Conservation (phyloP, 2,888 invertebrate genomes). For the Stenodema calcarata region DNA sequence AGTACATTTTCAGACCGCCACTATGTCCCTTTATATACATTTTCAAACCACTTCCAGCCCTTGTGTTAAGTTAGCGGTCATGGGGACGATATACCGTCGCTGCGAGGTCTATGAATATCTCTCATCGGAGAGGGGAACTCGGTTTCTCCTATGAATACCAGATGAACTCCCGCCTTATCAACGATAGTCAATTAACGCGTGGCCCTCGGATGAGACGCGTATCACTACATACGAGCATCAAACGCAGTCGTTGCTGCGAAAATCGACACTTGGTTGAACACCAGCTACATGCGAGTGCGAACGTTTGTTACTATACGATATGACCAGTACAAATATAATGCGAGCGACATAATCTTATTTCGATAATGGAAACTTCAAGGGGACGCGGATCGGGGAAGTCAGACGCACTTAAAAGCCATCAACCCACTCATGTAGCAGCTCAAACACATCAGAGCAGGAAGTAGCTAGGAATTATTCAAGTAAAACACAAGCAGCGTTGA, state of each 20-base stretch:
- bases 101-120: background rate
- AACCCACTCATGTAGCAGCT: no score
- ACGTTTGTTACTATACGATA: no score
- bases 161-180: background rate
- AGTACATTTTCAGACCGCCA: background rate
- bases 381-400: no score
- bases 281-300: no score
- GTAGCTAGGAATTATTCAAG: no score
- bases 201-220: background rate
- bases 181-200: background rate
- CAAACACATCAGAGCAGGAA: no score
- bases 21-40: background rate
- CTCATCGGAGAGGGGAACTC: background rate
- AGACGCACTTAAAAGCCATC: no score
- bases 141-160: background rate
- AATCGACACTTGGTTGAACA: background rate
- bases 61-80: background rate
- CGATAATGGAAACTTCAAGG: no score
- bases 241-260: background rate
- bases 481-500: no score
- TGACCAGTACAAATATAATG: no score
- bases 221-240: background rate
- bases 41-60: background rate
- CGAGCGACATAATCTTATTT: no score
- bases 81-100: background rate